A percentile compares a stretch with the other conserved stretches of the same genome.
Conservation (phyloP, 2,888 invertebrate species). For the Melieria crassipennis region DNA sequence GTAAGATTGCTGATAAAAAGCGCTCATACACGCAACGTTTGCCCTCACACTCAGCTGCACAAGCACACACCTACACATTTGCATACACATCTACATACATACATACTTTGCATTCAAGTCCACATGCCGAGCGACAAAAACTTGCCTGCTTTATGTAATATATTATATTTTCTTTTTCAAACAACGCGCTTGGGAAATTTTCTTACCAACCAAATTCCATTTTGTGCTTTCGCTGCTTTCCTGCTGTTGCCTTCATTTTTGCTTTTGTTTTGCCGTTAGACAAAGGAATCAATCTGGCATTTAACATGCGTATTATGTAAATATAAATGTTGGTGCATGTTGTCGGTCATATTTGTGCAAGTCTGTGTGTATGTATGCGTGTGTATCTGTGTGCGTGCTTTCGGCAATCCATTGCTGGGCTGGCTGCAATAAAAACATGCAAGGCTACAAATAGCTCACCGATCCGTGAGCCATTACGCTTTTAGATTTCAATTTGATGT, state of each 20-base stretch:
- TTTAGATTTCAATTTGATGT: neutral
- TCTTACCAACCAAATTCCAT: no score
- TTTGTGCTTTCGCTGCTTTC: no score
- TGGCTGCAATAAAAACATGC: neutral
- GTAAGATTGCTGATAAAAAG: no score
- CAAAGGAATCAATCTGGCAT: constrained; percentile 8
- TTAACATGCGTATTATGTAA: neutral
- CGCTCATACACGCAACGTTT: no score
- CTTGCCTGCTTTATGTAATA: no score
- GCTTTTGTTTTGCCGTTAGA: neutral
- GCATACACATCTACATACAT: neutral
- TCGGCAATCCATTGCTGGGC: neutral
- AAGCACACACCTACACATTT: neutral
- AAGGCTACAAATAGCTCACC: neutral
- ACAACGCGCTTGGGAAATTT: no score
- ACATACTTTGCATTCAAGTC: neutral
- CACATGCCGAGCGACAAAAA: no score
- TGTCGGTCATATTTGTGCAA: neutral
- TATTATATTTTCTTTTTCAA: no score
- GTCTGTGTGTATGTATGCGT: constrained; percentile 9
- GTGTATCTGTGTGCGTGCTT: neutral
- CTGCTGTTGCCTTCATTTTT: neutral
- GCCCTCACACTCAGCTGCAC: neutral
- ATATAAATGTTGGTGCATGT: neutral
- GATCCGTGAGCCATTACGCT: neutral